phyloP scores from a whole-genome alignment of 2,888 invertebrate species.

The Cephus pulcher region DNA sequence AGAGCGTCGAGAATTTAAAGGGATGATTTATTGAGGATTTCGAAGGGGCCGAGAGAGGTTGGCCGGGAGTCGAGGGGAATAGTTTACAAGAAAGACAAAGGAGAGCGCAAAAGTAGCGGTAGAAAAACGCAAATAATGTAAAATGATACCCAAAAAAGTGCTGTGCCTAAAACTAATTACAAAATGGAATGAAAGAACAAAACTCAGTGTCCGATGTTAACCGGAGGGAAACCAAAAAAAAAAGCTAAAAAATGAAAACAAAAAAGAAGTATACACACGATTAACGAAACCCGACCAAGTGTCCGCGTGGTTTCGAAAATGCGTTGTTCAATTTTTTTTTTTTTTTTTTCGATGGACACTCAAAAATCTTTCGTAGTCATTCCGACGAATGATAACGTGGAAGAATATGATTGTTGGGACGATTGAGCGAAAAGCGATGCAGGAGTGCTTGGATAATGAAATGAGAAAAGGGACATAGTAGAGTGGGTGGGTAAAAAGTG shows the following conservation, averaged over 20 bases:
- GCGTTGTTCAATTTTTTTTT: constrained; percentile 22
- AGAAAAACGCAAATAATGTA: not conserved
- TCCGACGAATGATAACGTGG: constrained; percentile 23
- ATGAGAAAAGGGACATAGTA: not conserved
- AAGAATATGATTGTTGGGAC: not conserved
- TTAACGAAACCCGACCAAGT: constrained; percentile 16
- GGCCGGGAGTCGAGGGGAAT: not conserved
- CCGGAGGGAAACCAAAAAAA: not conserved
- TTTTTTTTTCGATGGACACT: constrained; percentile 18
- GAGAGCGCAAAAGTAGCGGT: not conserved
- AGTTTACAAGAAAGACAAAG: constrained; percentile 1
- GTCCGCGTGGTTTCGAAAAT: constrained; percentile 12
- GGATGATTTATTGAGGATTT: not conserved
- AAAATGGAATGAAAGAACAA: not conserved
- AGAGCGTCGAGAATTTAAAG: not conserved
- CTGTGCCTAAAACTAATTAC: constrained; percentile 34
- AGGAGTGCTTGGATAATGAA: not conserved
- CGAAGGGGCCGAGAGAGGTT: not conserved
- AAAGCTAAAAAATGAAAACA: constrained; percentile 5
- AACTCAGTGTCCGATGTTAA: constrained; percentile 10
- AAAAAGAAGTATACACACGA: constrained; percentile 14
- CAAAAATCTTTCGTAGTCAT: constrained; percentile 33
- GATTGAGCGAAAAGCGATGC: not conserved
- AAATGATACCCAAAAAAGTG: constrained; percentile 25
- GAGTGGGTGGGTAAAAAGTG: not conserved